phyloP scores from a whole-genome alignment of 2,888 invertebrate species.

The Eupithecia tripunctaria region DNA sequence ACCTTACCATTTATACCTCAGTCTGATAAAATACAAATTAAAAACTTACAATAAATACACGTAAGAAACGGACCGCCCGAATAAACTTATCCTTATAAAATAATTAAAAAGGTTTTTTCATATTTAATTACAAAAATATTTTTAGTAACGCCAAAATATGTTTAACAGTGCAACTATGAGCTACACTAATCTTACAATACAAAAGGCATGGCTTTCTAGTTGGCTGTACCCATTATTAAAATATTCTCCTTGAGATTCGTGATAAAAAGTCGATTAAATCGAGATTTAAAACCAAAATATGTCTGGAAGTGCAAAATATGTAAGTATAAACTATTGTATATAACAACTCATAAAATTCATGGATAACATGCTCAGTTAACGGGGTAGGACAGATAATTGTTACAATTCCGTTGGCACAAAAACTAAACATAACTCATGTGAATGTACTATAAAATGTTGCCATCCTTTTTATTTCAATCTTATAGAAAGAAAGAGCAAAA shows the following conservation, averaged over 20 bases:
- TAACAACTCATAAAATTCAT: not conserved
- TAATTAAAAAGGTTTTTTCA: slow-evolving; percentile 61
- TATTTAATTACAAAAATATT: slow-evolving; percentile 77
- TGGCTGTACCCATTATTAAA: slow-evolving; percentile 43
- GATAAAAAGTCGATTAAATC: slow-evolving; percentile 26
- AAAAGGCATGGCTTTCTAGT: slow-evolving; percentile 35
- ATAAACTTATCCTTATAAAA: slow-evolving; percentile 60
- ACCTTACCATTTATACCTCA: slow-evolving; percentile 49
- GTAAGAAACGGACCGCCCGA: slow-evolving; percentile 59
- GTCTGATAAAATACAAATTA: slow-evolving; percentile 51
- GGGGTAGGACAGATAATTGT: not conserved
- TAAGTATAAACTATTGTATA: not conserved
- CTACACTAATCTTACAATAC: slow-evolving; percentile 61
- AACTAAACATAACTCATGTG: not conserved
- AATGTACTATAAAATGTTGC: not conserved
- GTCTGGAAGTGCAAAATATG: not conserved
- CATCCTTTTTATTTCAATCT: not conserved
- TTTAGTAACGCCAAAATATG: slow-evolving; percentile 74
- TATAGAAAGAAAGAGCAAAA: not conserved
- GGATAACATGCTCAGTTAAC: not conserved
- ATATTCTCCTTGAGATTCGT: slow-evolving; percentile 18
- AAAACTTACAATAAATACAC: slow-evolving; percentile 54
- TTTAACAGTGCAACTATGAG: slow-evolving; percentile 73
- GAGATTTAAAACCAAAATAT: slow-evolving; percentile 24
- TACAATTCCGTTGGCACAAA: not conserved